Conservation (phyloP, 2,113 vertebrate species). For the Malurus elegans region DNA sequence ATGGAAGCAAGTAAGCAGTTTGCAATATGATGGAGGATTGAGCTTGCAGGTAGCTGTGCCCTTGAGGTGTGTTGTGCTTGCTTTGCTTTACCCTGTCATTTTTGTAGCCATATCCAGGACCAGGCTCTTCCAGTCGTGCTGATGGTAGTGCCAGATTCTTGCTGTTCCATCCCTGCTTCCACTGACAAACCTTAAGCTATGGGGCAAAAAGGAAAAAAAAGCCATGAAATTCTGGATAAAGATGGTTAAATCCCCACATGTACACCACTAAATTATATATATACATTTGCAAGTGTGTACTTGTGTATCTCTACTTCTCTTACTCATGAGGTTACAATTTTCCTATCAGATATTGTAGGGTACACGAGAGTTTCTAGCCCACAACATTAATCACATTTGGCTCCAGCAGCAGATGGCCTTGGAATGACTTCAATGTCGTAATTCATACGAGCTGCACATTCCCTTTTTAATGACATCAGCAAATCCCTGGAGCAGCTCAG, state of each 20-base stretch:
- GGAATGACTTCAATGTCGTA: slow-evolving; percentile 45
- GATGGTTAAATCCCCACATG: neutral
- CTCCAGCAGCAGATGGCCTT: slow-evolving; percentile 58
- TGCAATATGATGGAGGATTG: neutral
- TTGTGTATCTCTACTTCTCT: neutral
- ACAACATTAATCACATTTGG: slow-evolving; percentile 36
- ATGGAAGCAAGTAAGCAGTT: neutral
- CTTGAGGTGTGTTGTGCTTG: neutral
- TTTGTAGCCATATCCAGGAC: slow-evolving; percentile 90
- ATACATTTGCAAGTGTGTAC: neutral
- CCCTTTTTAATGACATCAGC: slow-evolving; percentile 56
- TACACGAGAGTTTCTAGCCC: neutral
- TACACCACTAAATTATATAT: neutral
- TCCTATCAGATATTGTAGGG: neutral
- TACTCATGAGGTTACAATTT: neutral
- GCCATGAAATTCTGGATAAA: neutral
- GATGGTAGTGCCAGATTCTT: slow-evolving; percentile 93
- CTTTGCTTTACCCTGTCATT: slow-evolving; percentile 85
- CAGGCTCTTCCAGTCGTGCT: slow-evolving; percentile 93
- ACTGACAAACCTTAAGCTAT: slow-evolving; percentile 93
- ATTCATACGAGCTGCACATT: slow-evolving; percentile 44
- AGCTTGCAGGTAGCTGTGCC: too few relatives aligned
- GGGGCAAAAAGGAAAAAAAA: neutral
- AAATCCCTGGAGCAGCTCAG: slow-evolving; percentile 33
- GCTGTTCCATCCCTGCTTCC: slow-evolving; percentile 96